Conservation (phyloP, 2,797 vertebrate species). For the Phrynocephalus vlangalii region DNA sequence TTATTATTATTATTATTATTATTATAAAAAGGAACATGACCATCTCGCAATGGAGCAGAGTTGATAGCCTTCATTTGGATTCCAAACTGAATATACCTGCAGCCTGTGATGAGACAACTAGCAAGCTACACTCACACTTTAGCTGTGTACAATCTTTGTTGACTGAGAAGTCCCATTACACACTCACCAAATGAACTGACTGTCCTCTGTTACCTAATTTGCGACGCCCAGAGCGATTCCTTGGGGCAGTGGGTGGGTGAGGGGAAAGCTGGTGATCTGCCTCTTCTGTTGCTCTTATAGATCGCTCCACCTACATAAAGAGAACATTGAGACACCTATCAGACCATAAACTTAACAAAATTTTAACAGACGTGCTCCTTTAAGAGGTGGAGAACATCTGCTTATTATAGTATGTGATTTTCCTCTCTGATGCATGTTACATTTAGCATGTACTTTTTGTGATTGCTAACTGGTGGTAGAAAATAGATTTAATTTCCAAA, state of each 20-base stretch:
- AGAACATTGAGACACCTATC: slow-evolving; percentile 23
- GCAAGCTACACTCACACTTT: neutral
- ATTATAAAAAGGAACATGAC: neutral
- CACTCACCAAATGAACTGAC: slow-evolving; percentile 83
- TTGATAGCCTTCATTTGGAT: neutral
- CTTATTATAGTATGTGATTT: too few species aligned
- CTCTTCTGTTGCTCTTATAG: slow-evolving; percentile 79
- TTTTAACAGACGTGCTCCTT: too few species aligned
- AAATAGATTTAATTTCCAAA: too few species aligned
- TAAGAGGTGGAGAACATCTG: too few species aligned
- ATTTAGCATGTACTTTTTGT: too few species aligned
- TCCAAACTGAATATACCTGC: neutral
- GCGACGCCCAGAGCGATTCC: slow-evolving; percentile 63
- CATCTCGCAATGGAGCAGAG: neutral
- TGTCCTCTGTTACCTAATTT: slow-evolving; percentile 75
- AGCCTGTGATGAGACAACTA: neutral
- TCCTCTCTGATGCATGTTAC: too few species aligned
- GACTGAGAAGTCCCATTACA: neutral
- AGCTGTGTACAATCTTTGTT: neutral
- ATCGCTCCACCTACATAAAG: slow-evolving; percentile 80
- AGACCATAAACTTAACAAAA: accelerated
- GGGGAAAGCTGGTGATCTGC: slow-evolving; percentile 77
- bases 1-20: too few species aligned
- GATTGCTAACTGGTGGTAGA: too few species aligned
- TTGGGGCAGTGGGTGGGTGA: slow-evolving; percentile 81